Percentiles rank a stretch among this genome's conserved stretches.
Evolutionary conservation across 2,113 vertebrate species (phyloP).

Genomic region (Columba janthina): DNA sequence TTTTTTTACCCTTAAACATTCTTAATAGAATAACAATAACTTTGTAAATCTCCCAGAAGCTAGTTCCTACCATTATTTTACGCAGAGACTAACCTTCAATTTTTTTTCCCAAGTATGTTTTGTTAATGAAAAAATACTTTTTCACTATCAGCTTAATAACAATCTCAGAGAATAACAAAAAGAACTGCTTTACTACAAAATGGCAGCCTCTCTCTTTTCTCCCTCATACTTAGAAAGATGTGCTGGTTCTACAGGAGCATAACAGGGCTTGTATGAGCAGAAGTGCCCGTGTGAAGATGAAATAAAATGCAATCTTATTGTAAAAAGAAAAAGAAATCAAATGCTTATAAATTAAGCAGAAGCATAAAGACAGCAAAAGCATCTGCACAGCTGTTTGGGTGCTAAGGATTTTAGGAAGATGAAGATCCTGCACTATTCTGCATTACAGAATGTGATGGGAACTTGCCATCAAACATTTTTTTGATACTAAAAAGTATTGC

Average conservation of each 20-base stretch:
- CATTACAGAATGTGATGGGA: neutral
- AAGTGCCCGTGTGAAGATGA: neutral
- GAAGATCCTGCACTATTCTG: neutral
- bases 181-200: neutral
- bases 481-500: neutral
- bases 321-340: neutral
- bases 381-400: neutral
- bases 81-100: neutral
- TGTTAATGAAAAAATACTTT: neutral
- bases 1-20: neutral
- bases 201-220: neutral
- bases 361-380: neutral
- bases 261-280: neutral
- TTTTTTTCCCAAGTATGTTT: neutral
- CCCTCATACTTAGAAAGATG: neutral
- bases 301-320: neutral
- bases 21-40: neutral
- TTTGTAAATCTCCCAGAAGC: neutral
- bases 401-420: neutral
- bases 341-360: neutral
- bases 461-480: fast-evolving
- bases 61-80: neutral
- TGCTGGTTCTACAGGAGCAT: neutral
- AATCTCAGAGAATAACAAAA: neutral
- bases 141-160: neutral